Evolutionary conservation across 2,888 invertebrate genomes (phyloP), one percentile per base, ranked within the genome.

Genomic region (Scaptodrosophila latifasciaeformis): DNA sequence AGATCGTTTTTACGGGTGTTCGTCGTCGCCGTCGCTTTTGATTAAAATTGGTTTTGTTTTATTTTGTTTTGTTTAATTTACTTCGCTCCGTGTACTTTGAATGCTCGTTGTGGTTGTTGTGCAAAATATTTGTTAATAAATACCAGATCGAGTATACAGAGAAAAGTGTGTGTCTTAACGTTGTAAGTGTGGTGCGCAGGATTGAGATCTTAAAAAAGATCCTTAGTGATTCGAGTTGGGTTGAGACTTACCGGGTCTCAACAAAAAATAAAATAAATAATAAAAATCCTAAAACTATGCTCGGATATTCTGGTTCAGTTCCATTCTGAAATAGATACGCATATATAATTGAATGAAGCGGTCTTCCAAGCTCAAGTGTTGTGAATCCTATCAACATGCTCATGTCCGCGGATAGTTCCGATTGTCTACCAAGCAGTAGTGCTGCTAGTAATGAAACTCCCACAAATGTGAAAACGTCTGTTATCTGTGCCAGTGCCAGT

Each of bases 351-450:
- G 27, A 48, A 30, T 12, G n/a, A n/a, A n/a, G n/a, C n/a, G n/a
- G n/a, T n/a, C n/a, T n/a, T n/a, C n/a, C n/a, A 39, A 44, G n/a
- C 24, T 7, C 47, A 52, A 64, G 58, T 65, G 53, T 35, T 45
- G 55, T 59, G 62, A 47, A 35, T 12, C 29, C 30, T 12, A 17
- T 30, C 5, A 44, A 72, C 82, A 86, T 87, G 85, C 78, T 86
- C 47, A 86, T 86, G 86, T 86, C 86, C 62, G 86, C 86, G 52
- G 86, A 87, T 80, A 86, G 86, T 70, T 86, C 86, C 43, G 84
- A 84, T 74, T 84, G 84, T 75, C 83, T 77, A 69, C 70, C 83
- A 55, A 81, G 79, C 55, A 82, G 83, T 62, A 78, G 79, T 75
- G 60, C 72, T 54, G 37, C 55, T 24, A 27, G 50, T 10, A 31